phyloP scores from a whole-genome alignment of 1,140 invertebrate species.

The Magallana ariakensis region DNA sequence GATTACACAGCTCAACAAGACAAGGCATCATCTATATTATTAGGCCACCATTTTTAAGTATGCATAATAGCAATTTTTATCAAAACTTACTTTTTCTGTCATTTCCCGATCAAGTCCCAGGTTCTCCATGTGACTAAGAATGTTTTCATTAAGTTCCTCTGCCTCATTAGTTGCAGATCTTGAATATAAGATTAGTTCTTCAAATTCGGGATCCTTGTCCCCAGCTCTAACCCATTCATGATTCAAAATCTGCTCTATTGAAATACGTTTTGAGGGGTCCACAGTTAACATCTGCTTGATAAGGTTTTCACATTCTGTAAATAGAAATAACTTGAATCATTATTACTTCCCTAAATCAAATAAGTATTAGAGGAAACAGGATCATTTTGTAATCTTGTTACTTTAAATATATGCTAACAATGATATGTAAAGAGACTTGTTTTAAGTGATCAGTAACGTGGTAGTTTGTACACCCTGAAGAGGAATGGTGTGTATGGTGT shows the following conservation, averaged over 20 bases:
- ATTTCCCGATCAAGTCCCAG: slow-evolving; percentile 93
- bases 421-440: too few relatives aligned
- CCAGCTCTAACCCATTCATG: slow-evolving; percentile 91
- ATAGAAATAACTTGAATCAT: background rate
- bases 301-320: slow-evolving; percentile 93
- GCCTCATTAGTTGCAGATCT: slow-evolving; percentile 73
- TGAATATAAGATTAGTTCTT: slow-evolving; percentile 62
- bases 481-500: too few relatives aligned
- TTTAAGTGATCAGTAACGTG: too few relatives aligned
- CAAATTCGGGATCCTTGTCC: slow-evolving; percentile 68
- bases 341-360: too few relatives aligned
- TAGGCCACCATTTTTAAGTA: too few relatives aligned
- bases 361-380: too few relatives aligned
- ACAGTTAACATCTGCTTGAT: slow-evolving; percentile 96
- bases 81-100: slow-evolving; percentile 86
- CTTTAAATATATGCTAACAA: too few relatives aligned
- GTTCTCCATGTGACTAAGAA: slow-evolving; percentile 94
- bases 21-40: too few relatives aligned
- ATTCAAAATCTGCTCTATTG: slow-evolving; percentile 90
- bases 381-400: too few relatives aligned
- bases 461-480: too few relatives aligned
- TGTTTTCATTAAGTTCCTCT: slow-evolving; percentile 89
- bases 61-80: too few relatives aligned
- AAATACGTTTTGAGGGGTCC: slow-evolving; percentile 90
- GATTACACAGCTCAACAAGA: too few relatives aligned